A percentile compares a stretch with the other conserved stretches of the same genome.
Evolutionary conservation across 2,888 invertebrate genomes (phyloP).

Genomic region (Himalopsyche anomala): DNA sequence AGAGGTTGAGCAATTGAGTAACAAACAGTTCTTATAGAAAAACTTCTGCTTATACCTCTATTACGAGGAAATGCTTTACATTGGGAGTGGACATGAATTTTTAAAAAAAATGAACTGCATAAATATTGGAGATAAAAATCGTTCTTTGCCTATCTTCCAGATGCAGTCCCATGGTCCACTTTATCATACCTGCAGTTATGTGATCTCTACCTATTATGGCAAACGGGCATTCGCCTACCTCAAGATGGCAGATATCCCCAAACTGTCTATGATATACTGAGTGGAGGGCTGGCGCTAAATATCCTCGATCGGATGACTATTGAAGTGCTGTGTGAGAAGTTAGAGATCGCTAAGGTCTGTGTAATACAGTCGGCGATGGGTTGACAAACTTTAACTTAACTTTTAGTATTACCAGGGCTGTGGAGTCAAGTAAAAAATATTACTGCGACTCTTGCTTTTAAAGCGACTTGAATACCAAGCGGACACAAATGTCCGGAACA

Average conservation of each 20-base stretch:
- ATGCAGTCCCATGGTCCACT: slow-evolving; percentile 72
- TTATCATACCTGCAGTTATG: slow-evolving; percentile 71
- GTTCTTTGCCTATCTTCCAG: slow-evolving; percentile 67
- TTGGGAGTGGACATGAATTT: too few species aligned
- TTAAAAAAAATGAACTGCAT: too few species aligned
- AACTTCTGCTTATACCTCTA: too few species aligned
- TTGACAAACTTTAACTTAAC: too few species aligned
- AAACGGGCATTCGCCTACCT: slow-evolving; percentile 70
- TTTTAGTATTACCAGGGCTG: too few species aligned
- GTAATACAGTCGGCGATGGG: not conserved
- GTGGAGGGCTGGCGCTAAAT: slow-evolving; percentile 70
- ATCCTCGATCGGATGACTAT: slow-evolving; percentile 70
- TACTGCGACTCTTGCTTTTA: too few species aligned
- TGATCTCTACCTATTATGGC: slow-evolving; percentile 72
- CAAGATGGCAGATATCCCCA: slow-evolving; percentile 74
- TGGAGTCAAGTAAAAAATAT: too few species aligned
- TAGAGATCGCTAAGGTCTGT: slow-evolving; percentile 71
- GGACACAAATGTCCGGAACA: too few species aligned
- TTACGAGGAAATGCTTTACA: too few species aligned
- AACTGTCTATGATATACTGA: slow-evolving; percentile 70
- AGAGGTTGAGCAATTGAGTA: too few species aligned
- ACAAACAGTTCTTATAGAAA: too few species aligned
- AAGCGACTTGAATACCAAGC: too few species aligned
- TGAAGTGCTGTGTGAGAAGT: slow-evolving; percentile 68
- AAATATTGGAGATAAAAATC: not conserved